phyloP scores from a whole-genome alignment of 1,140 invertebrate genomes.

The Pogonognathellus flavescens region DNA sequence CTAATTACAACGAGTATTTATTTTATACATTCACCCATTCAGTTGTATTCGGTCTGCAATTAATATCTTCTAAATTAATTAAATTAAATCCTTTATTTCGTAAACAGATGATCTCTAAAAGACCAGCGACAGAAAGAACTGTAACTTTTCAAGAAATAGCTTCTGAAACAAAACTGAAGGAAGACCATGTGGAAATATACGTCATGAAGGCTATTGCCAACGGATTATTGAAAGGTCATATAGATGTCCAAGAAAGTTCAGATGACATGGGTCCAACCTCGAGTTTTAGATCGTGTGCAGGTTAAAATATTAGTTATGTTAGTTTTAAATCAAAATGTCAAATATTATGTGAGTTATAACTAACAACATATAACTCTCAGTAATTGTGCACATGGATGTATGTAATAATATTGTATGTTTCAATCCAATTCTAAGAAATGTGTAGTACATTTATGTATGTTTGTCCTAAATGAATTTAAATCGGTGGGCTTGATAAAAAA shows the following conservation, averaged over 20 bases:
- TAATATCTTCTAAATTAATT: constrained; percentile 14
- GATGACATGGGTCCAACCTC: constrained; percentile 92
- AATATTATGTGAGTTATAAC: too few relatives aligned
- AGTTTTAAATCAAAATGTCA: constrained; percentile 73
- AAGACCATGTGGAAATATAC: constrained; percentile 91
- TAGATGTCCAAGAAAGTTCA: constrained; percentile 87
- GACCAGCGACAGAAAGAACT: constrained; percentile 79
- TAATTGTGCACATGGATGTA: not conserved
- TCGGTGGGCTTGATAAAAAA: too few relatives aligned
- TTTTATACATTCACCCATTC: too few relatives aligned
- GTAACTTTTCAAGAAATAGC: constrained; percentile 94
- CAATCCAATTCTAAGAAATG: too few relatives aligned
- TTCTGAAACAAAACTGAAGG: constrained; percentile 83
- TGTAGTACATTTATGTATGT: too few relatives aligned
- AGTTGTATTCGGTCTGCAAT: too few relatives aligned
- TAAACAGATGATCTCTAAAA: constrained; percentile 79
- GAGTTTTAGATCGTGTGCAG: constrained; percentile 84
- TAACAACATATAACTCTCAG: too few relatives aligned
- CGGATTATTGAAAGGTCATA: constrained; percentile 91
- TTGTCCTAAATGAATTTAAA: too few relatives aligned
- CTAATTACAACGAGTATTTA: too few relatives aligned
- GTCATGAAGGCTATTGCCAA: constrained; percentile 99
- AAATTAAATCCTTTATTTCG: not conserved
- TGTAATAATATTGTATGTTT: not conserved
- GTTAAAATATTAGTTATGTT: too few relatives aligned